Evolutionary conservation across 2,113 vertebrate genomes (phyloP), one percentile per base, ranked within the genome.

Genomic region (Etheostoma spectabile): DNA sequence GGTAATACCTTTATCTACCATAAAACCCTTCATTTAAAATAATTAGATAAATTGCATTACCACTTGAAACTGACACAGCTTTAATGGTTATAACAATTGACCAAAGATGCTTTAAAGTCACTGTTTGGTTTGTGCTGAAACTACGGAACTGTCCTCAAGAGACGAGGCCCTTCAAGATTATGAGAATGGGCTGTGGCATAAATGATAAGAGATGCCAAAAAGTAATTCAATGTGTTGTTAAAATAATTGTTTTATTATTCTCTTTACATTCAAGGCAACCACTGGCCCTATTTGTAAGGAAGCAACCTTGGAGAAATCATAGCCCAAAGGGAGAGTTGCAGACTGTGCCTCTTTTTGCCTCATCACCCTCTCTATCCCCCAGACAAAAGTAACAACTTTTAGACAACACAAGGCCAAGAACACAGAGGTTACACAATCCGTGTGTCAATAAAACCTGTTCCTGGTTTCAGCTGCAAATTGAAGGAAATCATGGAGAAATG

Each of bases 401-500:
- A 90, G 76, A 85, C 75, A 49, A 84, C 38, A 8, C 70, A 64
- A 73, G 57, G 69, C 81, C 77, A 83, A 62, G 57, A 83, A 88
- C 82, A 80, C 56, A 71, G 89, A 76, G 89, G 89, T 82, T 90
- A 86, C 86, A 61, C 87, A 92, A 92, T 94, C 85, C 93, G 80
- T 72, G 77, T 89, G 72, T 85, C 75, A 82, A 66, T 88, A 82
- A 91, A 93, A 86, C 52, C 42, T 80, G 72, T 86, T 88, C 86
- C 80, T 88, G 85, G 69, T 80, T 89, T 84, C 70, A 45, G 66
- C 77, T 69, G 86, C 87, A 91, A 94, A 88, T 77, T 56, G 56
- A 62, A 73, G 56, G 24, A 82, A 83, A 86, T 87, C 19, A 60
- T 80, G 75, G 86, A 63, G 83, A 88, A 90, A 85, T 67, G 35